These are phyloP conservation scores for Glaucidium brasilianum DNA, from an alignment of 2,113 vertebrate species.

Conservation along the genomic window DNA sequence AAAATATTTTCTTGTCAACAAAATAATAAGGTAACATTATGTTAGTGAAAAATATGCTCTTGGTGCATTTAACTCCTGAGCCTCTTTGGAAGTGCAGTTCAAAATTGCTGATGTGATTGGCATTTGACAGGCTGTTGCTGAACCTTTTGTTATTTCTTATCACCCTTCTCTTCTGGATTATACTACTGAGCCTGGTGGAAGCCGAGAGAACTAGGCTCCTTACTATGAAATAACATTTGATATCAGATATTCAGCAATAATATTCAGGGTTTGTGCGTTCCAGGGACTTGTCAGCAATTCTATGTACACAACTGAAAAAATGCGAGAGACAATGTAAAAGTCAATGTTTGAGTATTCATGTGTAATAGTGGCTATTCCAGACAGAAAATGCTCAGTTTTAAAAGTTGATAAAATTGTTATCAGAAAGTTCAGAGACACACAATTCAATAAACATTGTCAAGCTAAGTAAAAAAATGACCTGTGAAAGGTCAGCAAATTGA, in stretches of 20 bases:
- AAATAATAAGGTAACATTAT: slow-evolving; percentile 1
- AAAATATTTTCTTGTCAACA: slow-evolving; percentile 10
- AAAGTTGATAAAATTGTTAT: background rate
- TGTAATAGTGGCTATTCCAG: rapidly evolving
- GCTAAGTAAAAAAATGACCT: background rate
- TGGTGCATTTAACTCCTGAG: background rate
- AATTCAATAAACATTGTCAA: background rate
- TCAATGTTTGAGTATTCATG: background rate
- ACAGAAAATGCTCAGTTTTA: background rate
- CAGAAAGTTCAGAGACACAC: background rate
- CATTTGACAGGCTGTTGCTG: background rate
- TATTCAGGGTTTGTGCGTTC: background rate
- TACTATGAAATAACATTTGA: background rate
- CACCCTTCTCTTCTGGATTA: background rate
- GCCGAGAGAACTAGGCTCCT: background rate
- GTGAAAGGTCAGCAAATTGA: background rate
- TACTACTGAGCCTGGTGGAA: background rate
- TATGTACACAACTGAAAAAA: background rate
- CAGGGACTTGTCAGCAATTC: background rate
- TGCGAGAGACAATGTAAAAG: background rate
- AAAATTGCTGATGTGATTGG: slow-evolving; percentile 45
- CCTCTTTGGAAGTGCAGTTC: background rate
- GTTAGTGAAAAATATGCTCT: slow-evolving; percentile 27
- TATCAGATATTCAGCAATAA: background rate
- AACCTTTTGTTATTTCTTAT: slow-evolving; percentile 17